These are phyloP conservation scores for Pelagia noctiluca DNA, from an alignment of 30 jellyfish, hydroid and myxozoan species.

Conservation along the genomic window DNA sequence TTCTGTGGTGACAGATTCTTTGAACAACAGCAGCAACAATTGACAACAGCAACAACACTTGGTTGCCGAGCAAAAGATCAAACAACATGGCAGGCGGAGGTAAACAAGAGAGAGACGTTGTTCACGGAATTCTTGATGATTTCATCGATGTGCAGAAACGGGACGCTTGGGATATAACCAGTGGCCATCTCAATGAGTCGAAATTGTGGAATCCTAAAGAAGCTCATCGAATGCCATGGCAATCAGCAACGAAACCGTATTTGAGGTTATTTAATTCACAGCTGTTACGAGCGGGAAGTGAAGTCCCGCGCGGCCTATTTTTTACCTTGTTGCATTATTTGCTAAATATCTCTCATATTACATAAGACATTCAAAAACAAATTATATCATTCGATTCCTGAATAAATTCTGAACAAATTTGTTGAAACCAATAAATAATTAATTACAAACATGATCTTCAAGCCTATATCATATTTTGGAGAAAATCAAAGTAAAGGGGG, in stretches of 20 bases:
- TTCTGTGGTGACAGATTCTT: constrained; percentile 20
- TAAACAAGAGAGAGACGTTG: constrained; percentile 7
- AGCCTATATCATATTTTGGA: too few species aligned
- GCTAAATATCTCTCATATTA: too few species aligned
- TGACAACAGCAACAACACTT: not conserved
- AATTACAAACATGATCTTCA: too few species aligned
- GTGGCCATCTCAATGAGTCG: constrained; percentile 82
- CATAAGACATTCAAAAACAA: too few species aligned
- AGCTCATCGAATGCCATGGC: constrained; percentile 63
- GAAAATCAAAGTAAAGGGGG: too few species aligned
- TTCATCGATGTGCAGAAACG: constrained; percentile 72
- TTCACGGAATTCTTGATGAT: constrained; percentile 49
- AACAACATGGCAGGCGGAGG: constrained; percentile 62
- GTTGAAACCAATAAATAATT: too few species aligned
- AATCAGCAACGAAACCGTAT: constrained; percentile 53
- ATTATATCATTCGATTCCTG: too few species aligned
- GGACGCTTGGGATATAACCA: constrained; percentile 67
- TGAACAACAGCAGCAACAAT: constrained; percentile 33
- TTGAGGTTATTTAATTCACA: too few species aligned
- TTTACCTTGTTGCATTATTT: too few species aligned
- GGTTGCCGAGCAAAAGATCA: constrained; percentile 16
- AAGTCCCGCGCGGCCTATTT: too few species aligned
- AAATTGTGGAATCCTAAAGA: constrained; percentile 65
- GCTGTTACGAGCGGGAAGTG: too few species aligned
- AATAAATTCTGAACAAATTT: too few species aligned